A percentile compares a stretch with the other conserved stretches of the same genome.
These are phyloP conservation scores for Sycobia sp. DNA, from an alignment of 1,140 invertebrate species.

Conservation along the genomic window DNA sequence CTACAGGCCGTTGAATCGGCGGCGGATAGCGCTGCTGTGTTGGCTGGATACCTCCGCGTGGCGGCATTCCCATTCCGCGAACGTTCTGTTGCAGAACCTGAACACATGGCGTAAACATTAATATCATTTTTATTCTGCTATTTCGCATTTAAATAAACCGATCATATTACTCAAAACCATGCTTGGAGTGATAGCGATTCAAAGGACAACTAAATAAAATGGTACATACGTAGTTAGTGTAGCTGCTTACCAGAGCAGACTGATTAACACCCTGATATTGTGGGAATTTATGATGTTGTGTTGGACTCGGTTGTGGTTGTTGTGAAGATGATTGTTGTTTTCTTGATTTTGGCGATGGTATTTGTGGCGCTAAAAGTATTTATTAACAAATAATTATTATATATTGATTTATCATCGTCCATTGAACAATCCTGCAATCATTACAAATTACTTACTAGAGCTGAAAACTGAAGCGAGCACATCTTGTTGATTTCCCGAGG, in stretches of 20 bases:
- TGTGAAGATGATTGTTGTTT: conserved; percentile 59
- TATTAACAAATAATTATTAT: neutral
- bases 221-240: conserved; percentile 61
- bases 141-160: neutral
- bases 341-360: conserved; percentile 64
- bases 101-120: neutral
- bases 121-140: neutral
- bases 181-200: conserved; percentile 9
- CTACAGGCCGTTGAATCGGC: conserved; percentile 60
- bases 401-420: neutral
- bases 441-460: conserved; percentile 55
- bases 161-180: conserved; percentile 8
- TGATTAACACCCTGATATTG: conserved; percentile 61
- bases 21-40: conserved; percentile 60
- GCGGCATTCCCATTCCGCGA: conserved; percentile 60
- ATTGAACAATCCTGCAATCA: neutral
- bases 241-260: conserved; percentile 61
- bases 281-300: conserved; percentile 66
- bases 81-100: conserved; percentile 59
- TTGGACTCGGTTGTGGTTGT: conserved; percentile 65
- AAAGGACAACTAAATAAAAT: conserved; percentile 42
- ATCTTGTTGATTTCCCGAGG: conserved; percentile 64
- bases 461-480: conserved; percentile 63
- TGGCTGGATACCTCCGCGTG: conserved; percentile 55
- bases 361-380: conserved; percentile 55